Base-by-base conservation (phyloP, 2,797 vertebrate species). In the Syngnathus acus region DNA sequence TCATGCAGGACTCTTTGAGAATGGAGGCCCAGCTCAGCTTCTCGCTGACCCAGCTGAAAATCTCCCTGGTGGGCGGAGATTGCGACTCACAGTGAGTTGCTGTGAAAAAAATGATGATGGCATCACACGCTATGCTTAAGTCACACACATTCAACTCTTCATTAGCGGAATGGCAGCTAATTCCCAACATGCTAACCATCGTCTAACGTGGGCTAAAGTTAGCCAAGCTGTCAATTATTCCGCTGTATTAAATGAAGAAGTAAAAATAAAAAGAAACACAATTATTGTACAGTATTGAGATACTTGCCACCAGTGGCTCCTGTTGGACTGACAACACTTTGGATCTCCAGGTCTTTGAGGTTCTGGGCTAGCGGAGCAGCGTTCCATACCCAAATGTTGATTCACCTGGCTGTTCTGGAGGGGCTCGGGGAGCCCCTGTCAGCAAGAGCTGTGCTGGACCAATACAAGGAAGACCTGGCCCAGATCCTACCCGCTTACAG, bases 311-410 rank as follows among this genome's bases (percentile, higher is more conserved):
- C 13, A 47, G 13, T 17, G 45, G 45, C 16, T 47, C 13, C 45
- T 47, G 45, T 47, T 47, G 45, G 16, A 47, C 16, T 47, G 16
- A 17, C 6, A 16, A 17, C 6, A 16, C 55, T 32, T 58, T 2
- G 26, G 26, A 16, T 1, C 67, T 69, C 14, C 67, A 89, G 88
- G 77, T 85, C 76, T 68, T 66, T 91, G 66, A 72, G 81, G 76
- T 80, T 86, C 76, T 90, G 89, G 89, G 87, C 86, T 68, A 87
- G 86, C 0, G 86, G 76, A 37, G 88, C 88, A 3, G 78, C 74
- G 0, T 89, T 90, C 74, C 83, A 90, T 70, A 76, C 68, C 50
- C 87, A 91, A 73, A 89, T 91, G 85, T 65, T 91, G 81, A 60
- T 85, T 61, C 87, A 87, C 45, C 76, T 90, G 67, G 76, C 88